A percentile compares a stretch with the other conserved stretches of the same genome.
Evolutionary conservation across 2,113 vertebrate genomes (phyloP).

Genomic region (Tiliqua scincoides): DNA sequence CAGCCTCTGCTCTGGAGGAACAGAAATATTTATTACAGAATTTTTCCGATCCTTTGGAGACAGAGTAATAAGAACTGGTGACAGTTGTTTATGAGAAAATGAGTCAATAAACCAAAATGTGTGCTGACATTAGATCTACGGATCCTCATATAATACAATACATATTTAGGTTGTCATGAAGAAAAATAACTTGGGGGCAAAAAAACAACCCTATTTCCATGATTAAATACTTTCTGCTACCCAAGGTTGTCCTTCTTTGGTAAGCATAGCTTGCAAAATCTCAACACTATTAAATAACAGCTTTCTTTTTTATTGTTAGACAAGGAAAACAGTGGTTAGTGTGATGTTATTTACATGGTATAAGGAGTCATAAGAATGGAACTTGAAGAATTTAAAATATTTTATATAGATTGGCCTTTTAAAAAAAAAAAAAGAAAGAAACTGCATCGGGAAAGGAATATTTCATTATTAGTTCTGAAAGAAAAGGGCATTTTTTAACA

Average conservation of each 20-base stretch:
- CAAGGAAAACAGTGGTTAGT: conserved; percentile 48
- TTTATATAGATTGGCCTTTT: conserved; percentile 24
- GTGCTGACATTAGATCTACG: conserved; percentile 35
- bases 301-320: conserved; percentile 21
- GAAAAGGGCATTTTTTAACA: background rate
- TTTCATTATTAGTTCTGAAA: background rate
- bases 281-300: conserved; percentile 34
- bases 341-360: conserved; percentile 38
- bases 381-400: conserved; percentile 53
- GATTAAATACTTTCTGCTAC: conserved; percentile 35
- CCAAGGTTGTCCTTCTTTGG: conserved; percentile 1
- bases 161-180: conserved; percentile 59
- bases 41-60: conserved; percentile 71
- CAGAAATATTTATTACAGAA: conserved; percentile 70
- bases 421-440: conserved; percentile 58
- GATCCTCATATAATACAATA: conserved; percentile 57
- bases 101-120: conserved; percentile 71
- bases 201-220: background rate
- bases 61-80: conserved; percentile 72
- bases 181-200: conserved; percentile 56
- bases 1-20: conserved; percentile 60
- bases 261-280: conserved; percentile 36
- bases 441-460: conserved; percentile 41
- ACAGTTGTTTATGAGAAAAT: conserved; percentile 74
- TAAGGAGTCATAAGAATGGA: conserved; percentile 58